phyloP scores from a whole-genome alignment of 2,113 vertebrate species.

The Phoenicopterus ruber region DNA sequence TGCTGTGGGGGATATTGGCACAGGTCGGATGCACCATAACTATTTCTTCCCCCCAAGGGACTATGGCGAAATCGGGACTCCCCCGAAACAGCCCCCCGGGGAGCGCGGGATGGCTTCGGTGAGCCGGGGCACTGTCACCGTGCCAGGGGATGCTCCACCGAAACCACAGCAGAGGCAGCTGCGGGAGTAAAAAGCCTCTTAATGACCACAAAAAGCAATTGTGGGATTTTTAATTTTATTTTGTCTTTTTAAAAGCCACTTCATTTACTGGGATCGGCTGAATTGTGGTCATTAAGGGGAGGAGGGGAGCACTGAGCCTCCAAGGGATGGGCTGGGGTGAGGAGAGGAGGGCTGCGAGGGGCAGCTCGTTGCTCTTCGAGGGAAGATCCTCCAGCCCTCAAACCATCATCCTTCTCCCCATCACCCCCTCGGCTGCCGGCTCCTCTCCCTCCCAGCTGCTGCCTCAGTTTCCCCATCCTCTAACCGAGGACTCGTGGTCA shows the following conservation, averaged over 20 bases:
- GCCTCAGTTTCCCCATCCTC: background rate
- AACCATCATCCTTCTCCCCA: background rate
- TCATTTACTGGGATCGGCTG: background rate
- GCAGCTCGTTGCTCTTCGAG: background rate
- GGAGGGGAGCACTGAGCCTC: background rate
- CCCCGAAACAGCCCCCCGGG: accelerated
- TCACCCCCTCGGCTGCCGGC: accelerated
- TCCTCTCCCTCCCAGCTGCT: accelerated
- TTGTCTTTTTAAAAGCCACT: background rate
- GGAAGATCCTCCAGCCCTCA: background rate
- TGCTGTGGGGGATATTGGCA: accelerated
- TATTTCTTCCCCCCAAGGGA: accelerated
- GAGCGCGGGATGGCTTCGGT: accelerated
- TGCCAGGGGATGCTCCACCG: background rate
- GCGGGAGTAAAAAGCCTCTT: background rate
- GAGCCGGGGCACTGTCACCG: background rate
- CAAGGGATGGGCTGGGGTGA: background rate
- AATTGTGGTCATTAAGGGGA: background rate
- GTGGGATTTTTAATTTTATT: background rate
- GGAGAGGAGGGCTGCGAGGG: background rate
- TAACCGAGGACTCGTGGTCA: accelerated
- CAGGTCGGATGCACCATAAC: accelerated
- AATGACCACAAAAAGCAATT: background rate
- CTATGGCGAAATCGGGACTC: background rate
- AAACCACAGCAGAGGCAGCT: background rate